Base-by-base conservation (phyloP, 2,113 vertebrate genomes). In the Phylloscopus whistleri region DNA sequence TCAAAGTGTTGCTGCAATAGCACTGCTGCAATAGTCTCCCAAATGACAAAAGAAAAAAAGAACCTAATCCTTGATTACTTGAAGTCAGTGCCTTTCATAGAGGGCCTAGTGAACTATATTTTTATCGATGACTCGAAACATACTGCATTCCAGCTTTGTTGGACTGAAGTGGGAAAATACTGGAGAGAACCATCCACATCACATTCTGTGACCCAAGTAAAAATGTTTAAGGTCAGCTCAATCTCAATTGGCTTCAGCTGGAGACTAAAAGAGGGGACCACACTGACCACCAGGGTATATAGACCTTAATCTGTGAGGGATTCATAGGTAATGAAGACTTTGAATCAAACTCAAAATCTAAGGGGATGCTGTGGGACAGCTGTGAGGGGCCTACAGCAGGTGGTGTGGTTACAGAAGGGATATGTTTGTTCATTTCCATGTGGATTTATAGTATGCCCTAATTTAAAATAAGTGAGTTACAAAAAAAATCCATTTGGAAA, bases 191-290 rank as follows among this genome's bases (percentile, higher is more conserved):
- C 31, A 67, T 87, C 52, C 56, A 77, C 75, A 55, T 63, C 44
- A 48, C 46, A 70, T 88, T 84, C 72, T 93, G 59, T 86, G 26
- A 84, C 68, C 60, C 31, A 84, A 68, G 37, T 75, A 49, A 84
- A 92, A 89, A 84, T n/a, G 48, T 84, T 94, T 72, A 82, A 87
- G 56, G 66, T 92, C 69, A 75, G 19, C 84, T 89, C 76, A 91
- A 39, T 59, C 59, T 84, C 75, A 44, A 2, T 4, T 90, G 26
- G 68, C 69, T 41, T 87, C 37, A 81, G n/a, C 60, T 90, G 73
- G 26, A 93, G 60, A 60, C 79, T 68, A 69, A 93, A 96, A 62
- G 49, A 53, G 17, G 37, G 70, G 68, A 58, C 31, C 1, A 1
- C 14, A 5, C 33, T 88, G 75, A 86, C 48, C 85, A 64, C 59